Conservation (phyloP, 1,140 invertebrate genomes). For the Ceratosolen fusciceps region DNA sequence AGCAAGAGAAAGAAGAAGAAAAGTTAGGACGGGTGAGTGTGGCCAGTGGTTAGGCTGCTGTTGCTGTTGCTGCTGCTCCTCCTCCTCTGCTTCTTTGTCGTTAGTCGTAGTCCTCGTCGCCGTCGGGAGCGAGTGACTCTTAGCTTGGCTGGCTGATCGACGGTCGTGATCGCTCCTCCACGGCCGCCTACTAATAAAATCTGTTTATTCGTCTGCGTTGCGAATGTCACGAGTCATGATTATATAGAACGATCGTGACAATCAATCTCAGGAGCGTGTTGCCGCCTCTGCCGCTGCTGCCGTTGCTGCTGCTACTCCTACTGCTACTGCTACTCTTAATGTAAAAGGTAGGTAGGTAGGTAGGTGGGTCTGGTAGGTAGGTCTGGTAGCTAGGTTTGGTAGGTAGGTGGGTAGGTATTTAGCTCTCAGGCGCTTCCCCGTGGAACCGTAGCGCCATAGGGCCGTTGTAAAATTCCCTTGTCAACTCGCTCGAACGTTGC, state of each 20-base stretch:
- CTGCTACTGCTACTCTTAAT: neutral
- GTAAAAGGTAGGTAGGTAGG: too few species aligned
- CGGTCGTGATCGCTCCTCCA: neutral
- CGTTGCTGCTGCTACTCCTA: neutral
- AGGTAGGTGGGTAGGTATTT: too few species aligned
- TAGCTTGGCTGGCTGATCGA: neutral
- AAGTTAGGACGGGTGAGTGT: neutral
- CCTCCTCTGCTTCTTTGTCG: neutral
- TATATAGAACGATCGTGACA: neutral
- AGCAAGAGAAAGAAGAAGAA: too few species aligned
- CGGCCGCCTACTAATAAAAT: neutral
- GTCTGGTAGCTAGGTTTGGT: too few species aligned
- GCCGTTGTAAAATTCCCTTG: neutral
- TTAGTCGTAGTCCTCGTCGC: neutral
- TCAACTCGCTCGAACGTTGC: neutral
- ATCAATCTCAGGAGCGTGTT: neutral
- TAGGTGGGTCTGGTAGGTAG: too few species aligned
- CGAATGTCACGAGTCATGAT: constrained; percentile 11
- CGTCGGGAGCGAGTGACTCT: neutral
- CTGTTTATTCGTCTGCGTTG: neutral
- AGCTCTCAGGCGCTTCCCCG: too few species aligned
- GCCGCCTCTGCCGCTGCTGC: neutral
- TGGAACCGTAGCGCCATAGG: neutral
- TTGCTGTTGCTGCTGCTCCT: neutral
- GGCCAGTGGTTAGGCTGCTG: neutral